Conservation (phyloP, 2,888 invertebrate species). For the Drosophila pegasa region DNA sequence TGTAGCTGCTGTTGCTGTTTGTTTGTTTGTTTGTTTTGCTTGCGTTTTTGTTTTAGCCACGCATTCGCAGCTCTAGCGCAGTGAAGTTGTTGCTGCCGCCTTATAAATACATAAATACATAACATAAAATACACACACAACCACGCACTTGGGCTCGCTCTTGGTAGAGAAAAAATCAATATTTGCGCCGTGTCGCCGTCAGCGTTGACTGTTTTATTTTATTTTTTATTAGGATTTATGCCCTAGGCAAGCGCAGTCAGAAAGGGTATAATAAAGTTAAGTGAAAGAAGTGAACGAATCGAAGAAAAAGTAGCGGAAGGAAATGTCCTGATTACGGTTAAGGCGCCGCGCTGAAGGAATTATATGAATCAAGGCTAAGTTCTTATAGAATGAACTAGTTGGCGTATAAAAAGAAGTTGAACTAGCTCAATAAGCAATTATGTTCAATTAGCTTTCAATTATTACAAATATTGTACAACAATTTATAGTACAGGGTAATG, state of each 20-base stretch:
- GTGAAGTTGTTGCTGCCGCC: slow-evolving; percentile 66
- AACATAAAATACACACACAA: slow-evolving; percentile 41
- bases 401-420: background rate
- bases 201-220: slow-evolving; percentile 26
- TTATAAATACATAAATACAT: slow-evolving; percentile 57
- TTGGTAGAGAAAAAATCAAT: slow-evolving; percentile 69
- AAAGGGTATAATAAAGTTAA: background rate
- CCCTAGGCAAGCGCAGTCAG: slow-evolving; percentile 8
- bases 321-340: background rate
- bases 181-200: slow-evolving; percentile 70
- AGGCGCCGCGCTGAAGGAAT: too few species aligned
- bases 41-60: slow-evolving; percentile 54
- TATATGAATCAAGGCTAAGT: background rate
- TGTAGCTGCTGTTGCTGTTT: slow-evolving; percentile 2
- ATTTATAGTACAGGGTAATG: background rate
- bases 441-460: too few species aligned
- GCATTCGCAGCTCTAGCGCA: slow-evolving; percentile 53
- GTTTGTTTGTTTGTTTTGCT: slow-evolving; percentile 46
- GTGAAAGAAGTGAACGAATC: too few species aligned
- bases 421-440: background rate
- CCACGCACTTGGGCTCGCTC: slow-evolving; percentile 15
- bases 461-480: too few species aligned
- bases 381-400: too few species aligned
- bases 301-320: background rate
- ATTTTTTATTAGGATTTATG: slow-evolving; percentile 45